Evolutionary conservation across 2,797 vertebrate species (phyloP), one percentile per base, ranked within the genome.

Genomic region (Sebastes nivosus): DNA sequence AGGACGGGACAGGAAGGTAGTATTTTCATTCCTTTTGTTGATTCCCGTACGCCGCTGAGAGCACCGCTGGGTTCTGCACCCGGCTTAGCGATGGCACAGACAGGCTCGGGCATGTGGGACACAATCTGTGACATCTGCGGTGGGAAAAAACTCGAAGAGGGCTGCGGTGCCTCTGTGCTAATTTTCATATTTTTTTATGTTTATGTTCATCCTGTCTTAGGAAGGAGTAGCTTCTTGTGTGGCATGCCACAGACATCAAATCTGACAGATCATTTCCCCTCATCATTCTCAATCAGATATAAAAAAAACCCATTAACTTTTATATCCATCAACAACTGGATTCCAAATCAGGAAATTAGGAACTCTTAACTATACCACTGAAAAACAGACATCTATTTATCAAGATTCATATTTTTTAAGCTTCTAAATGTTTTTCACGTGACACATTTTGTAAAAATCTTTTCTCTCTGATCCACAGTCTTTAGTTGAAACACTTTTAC

Each of bases 1-100:
- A 94, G 92, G 92, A 94, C 80, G 3, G 50, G 50, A 90, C 94
- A 93, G 70, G 93, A 89, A 76, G 22, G 1, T 32, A 30, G 63
- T 70, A 78, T 79, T 91, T 86, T 85, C 83, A 81, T 85, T 88
- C 75, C 75, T 84, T 83, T 67, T 77, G 84, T 81, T 80, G 52
- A 58, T 81, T 86, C 52, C 50, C 2, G 30, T 65, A 10, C 50
- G 20, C 50, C 3, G 46, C 18, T 34, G 34, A 22, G 22, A 61
- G 84, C 64, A 27, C 11, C 69, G 8, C 65, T 22, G 50, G 66
- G 81, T 87, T 50, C 79, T 81, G 76, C 65, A 25, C 83, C 84
- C 75, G 18, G 63, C 61, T 72, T 13, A 59, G 81, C 7, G 54
- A 66, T 75, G 84, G 84, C 85, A 76, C 3, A 16, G 66, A 81